phyloP scores from a whole-genome alignment of 2,113 vertebrate genomes.

The Neogale vison region DNA sequence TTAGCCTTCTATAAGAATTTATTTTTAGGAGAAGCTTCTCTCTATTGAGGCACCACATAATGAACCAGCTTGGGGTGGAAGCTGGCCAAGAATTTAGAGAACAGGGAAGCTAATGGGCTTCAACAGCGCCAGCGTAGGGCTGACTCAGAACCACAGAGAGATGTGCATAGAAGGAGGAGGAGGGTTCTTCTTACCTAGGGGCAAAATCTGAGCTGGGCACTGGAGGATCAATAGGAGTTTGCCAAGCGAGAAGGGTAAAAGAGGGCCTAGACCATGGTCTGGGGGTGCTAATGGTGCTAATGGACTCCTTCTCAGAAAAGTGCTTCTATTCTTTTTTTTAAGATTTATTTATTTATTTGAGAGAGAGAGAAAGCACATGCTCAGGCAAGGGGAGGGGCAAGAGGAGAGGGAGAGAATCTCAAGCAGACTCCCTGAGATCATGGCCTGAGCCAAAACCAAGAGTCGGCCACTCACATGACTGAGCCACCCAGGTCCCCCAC shows the following conservation, averaged over 20 bases:
- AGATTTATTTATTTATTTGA: not conserved
- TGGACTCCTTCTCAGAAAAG: not conserved
- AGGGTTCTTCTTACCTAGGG: not conserved
- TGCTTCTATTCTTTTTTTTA: not conserved
- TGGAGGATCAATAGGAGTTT: not conserved
- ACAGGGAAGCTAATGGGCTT: not conserved
- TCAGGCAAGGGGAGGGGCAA: not conserved
- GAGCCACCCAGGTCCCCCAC: not conserved
- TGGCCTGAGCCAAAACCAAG: not conserved
- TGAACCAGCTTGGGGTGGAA: not conserved
- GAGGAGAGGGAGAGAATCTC: not conserved
- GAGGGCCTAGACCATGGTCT: not conserved
- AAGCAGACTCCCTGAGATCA: not conserved
- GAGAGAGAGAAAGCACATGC: not conserved
- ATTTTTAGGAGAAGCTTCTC: conserved; percentile 19
- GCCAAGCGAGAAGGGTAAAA: not conserved
- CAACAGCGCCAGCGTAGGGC: not conserved
- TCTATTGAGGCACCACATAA: not conserved
- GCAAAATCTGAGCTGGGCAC: not conserved
- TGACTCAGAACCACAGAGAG: not conserved
- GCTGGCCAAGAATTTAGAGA: not conserved
- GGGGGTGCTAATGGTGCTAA: not conserved
- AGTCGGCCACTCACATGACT: not conserved
- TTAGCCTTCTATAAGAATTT: conserved; percentile 32
- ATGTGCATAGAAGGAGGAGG: not conserved